Base-by-base conservation (phyloP, 2,113 vertebrate species). In the Oryctolagus cuniculus region DNA sequence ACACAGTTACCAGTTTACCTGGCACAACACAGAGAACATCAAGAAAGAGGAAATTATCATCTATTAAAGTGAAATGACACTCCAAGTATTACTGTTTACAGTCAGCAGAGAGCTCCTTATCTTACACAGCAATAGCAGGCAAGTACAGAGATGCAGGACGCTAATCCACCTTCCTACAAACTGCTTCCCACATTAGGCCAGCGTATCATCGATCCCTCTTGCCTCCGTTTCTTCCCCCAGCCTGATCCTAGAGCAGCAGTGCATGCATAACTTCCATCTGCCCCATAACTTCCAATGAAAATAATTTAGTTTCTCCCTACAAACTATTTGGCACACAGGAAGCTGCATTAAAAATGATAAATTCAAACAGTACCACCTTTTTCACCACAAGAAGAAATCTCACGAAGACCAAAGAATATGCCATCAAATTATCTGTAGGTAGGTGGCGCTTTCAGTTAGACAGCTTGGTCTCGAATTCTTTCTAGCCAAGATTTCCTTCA, bases 21-120 rank as follows among this genome's bases (percentile, higher is more conserved):
- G 90, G 69, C 53, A 93, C 75, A 89, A 96, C 81, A 96, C 38
- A 93, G 80, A 86, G 74, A 92, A 89, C 87, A 95, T 51, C 64
- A 27, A 91, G 61, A 89, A 83, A 92, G 55, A 95, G 34, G 44
- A 96, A 94, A 95, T 92, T 49, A 51, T 92, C 64, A 82, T 67
- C 90, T 87, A 75, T 69, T 91, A 93, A 94, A 96, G 67, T 85
- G 36, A 95, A 92, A 34, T 92, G 91, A 88, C 44, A 91, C 34
- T 96, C 78, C 88, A 96, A 90, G 27, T 90, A 78, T 87, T 82
- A 92, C 58, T 94, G 75, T 90, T 77, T 91, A 86, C 2, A 87
- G 90, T 75, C 29, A 44, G 90, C 81, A 93, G 44, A 93, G 89
- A 88, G 70, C 82, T 84, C 80, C 87, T 89, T 67, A 78, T 92